These are phyloP conservation scores for Globicephala melas DNA, from an alignment of 2,113 vertebrate genomes.

Conservation along the genomic window DNA sequence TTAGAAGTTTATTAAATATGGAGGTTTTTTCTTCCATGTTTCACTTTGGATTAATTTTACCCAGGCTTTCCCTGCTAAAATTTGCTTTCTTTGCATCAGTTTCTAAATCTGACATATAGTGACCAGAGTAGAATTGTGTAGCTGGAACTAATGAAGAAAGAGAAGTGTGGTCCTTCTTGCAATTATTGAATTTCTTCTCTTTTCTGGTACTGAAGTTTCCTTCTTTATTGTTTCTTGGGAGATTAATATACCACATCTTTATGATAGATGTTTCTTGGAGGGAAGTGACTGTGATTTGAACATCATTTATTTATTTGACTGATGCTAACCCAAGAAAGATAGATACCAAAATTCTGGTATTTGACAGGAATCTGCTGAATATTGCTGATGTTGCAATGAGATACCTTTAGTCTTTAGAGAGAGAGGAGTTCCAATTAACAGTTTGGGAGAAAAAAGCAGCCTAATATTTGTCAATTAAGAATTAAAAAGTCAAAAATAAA, in stretches of 20 bases:
- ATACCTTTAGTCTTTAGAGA: background rate
- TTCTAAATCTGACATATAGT: background rate
- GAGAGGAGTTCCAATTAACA: background rate
- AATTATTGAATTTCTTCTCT: background rate
- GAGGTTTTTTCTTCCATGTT: background rate
- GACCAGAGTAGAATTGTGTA: background rate
- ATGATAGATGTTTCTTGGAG: background rate
- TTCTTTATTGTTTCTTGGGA: background rate
- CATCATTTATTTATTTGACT: background rate
- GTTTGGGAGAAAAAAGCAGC: background rate
- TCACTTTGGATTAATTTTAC: conserved; percentile 30
- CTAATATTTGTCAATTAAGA: background rate
- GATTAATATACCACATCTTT: background rate
- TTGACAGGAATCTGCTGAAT: conserved; percentile 15
- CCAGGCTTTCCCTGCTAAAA: background rate
- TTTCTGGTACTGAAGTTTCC: background rate
- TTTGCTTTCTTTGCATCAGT: background rate
- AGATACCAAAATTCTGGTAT: background rate
- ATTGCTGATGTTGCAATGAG: background rate
- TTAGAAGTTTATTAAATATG: background rate
- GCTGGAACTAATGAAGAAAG: background rate
- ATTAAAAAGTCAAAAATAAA: background rate
- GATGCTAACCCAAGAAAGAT: background rate
- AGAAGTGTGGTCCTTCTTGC: background rate
- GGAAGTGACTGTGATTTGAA: background rate